Conservation (phyloP, 2,797 vertebrate genomes). For the Neosalanx taihuensis region DNA sequence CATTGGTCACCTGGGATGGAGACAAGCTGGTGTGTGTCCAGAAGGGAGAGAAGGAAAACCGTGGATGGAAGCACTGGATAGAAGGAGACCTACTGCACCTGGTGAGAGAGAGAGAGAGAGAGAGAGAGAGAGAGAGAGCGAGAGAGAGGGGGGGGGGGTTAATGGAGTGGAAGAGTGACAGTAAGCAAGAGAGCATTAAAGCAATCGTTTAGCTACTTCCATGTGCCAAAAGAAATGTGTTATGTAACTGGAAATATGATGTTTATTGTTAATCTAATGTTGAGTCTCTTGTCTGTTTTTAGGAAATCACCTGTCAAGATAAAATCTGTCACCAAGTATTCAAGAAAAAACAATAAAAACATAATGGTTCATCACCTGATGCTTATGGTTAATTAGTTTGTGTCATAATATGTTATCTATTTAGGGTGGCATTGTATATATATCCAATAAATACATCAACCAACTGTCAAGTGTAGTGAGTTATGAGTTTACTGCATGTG, state of each 20-base stretch:
- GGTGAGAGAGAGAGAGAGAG: conserved; percentile 72
- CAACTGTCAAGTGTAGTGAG: conserved; percentile 11
- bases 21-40: conserved; percentile 88
- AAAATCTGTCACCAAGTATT: conserved; percentile 90
- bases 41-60: conserved; percentile 92
- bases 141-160: background rate
- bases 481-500: too few species aligned
- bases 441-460: conserved; percentile 47
- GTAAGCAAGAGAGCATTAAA: background rate
- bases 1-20: conserved; percentile 87
- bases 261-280: conserved; percentile 46
- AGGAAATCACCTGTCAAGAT: conserved; percentile 86
- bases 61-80: conserved; percentile 95
- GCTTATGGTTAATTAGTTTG: background rate
- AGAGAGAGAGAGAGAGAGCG: background rate
- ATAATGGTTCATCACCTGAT: background rate
- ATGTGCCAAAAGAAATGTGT: conserved; percentile 11
- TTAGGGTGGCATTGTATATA: conserved; percentile 35
- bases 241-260: conserved; percentile 18
- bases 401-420: conserved; percentile 31
- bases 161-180: background rate
- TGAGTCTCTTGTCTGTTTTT: conserved; percentile 45
- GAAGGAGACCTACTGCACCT: conserved; percentile 85
- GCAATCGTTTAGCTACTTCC: too few species aligned
- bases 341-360: conserved; percentile 74